These are phyloP conservation scores for Sepioteuthis lessoniana DNA, from an alignment of 2,888 invertebrate genomes.

Conservation along the genomic window DNA sequence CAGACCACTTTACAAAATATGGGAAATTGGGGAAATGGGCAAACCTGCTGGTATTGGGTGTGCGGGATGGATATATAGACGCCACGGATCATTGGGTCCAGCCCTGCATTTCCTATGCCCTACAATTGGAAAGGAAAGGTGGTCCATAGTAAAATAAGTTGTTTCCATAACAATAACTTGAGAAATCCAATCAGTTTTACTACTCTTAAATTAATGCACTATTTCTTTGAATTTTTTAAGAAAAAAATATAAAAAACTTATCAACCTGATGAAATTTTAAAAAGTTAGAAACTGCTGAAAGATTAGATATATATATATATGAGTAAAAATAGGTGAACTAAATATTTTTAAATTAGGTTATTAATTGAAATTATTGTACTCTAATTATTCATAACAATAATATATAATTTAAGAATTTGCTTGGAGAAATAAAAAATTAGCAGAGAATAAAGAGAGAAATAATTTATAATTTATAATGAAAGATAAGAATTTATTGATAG, in stretches of 20 bases:
- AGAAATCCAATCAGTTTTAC: constrained; percentile 7
- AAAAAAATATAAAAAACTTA: not conserved
- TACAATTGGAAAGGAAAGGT: constrained; percentile 69
- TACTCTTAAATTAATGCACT: not conserved
- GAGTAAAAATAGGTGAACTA: not conserved
- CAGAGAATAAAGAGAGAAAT: not conserved
- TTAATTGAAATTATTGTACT: not conserved
- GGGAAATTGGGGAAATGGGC: constrained; percentile 51
- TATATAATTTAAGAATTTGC: not conserved
- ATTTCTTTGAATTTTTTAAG: not conserved
- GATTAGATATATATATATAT: not conserved
- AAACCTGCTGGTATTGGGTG: constrained; percentile 71
- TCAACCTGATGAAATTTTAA: not conserved
- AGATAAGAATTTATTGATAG: not conserved
- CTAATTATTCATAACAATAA: not conserved
- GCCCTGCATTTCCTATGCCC: constrained; percentile 69
- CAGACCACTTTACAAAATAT: constrained; percentile 47
- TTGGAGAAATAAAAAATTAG: not conserved
- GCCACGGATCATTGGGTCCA: constrained; percentile 63
- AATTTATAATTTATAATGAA: not conserved
- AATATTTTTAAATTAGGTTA: not conserved
- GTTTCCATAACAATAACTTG: not conserved
- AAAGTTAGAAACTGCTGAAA: not conserved
- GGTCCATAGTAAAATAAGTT: constrained; percentile 48
- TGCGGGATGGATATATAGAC: constrained; percentile 72